Conservation (phyloP, 2,113 vertebrate genomes). For the Malurus alboscapulatus region DNA sequence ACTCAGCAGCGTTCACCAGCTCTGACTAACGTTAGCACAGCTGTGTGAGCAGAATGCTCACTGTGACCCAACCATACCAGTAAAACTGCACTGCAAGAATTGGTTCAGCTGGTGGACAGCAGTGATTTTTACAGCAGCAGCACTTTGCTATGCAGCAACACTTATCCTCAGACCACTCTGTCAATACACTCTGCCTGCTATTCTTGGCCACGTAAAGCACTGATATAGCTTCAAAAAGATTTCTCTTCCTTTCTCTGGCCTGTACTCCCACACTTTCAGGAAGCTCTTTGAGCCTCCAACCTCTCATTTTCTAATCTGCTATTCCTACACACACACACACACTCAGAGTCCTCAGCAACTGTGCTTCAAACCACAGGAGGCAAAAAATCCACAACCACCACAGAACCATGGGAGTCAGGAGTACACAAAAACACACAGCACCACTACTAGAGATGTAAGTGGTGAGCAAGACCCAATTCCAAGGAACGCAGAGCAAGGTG, state of each 20-base stretch:
- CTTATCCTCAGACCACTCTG: neutral
- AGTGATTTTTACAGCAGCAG: neutral
- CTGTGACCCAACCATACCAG: neutral
- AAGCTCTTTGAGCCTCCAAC: conserved; percentile 42
- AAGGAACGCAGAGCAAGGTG: neutral
- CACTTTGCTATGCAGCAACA: neutral
- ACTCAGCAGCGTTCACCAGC: rapidly evolving
- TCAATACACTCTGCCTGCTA: neutral
- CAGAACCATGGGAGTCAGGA: neutral
- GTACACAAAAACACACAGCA: neutral
- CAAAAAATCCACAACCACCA: neutral
- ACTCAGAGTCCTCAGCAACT: neutral
- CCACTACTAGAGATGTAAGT: neutral
- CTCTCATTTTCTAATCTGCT: conserved; percentile 53
- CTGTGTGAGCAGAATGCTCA: neutral
- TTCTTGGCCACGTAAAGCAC: conserved; percentile 2
- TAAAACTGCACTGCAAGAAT: neutral
- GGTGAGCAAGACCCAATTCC: neutral
- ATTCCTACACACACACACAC: neutral
- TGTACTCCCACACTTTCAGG: conserved; percentile 55
- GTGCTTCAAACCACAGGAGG: neutral
- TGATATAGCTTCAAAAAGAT: conserved; percentile 53
- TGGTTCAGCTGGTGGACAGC: neutral
- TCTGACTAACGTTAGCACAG: neutral
- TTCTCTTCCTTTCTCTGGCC: conserved; percentile 45